phyloP scores from a whole-genome alignment of 2,113 vertebrate genomes.

The Lophura nycthemera region DNA sequence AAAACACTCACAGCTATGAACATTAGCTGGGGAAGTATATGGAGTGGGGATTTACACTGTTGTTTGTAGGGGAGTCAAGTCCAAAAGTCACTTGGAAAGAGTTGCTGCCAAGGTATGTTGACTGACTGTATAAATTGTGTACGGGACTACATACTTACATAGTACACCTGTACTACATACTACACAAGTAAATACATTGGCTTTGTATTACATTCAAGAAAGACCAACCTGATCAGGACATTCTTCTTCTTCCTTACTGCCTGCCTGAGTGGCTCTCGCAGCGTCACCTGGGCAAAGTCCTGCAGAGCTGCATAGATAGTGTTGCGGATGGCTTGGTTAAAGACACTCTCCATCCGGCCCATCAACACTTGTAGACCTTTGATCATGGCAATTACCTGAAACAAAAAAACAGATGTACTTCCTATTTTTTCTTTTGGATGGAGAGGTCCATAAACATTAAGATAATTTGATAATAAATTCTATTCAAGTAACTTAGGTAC shows the following conservation, averaged over 20 bases:
- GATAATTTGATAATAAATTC: not conserved
- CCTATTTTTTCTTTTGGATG: not conserved
- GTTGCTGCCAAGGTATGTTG: not conserved
- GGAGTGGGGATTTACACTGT: not conserved
- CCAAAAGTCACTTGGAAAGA: not conserved
- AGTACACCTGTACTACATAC: not conserved
- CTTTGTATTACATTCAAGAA: not conserved
- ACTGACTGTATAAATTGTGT: not conserved
- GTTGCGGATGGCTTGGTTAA: slow-evolving; percentile 98
- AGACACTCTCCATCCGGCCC: slow-evolving; percentile 98
- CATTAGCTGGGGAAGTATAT: not conserved
- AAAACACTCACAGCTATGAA: not conserved
- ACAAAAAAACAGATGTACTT: not conserved
- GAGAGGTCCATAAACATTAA: not conserved
- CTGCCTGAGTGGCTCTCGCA: slow-evolving; percentile 94
- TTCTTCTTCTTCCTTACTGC: slow-evolving; percentile 99
- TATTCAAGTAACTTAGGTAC: not conserved
- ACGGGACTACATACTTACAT: not conserved
- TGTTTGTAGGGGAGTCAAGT: rapidly evolving
- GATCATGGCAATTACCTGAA: slow-evolving; percentile 96
- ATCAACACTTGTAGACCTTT: slow-evolving; percentile 98
- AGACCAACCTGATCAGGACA: slow-evolving; percentile 91
- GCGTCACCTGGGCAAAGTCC: slow-evolving; percentile 96
- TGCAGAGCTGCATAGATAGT: slow-evolving; percentile 98
- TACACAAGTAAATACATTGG: not conserved